Conservation (phyloP, 1,140 invertebrate genomes). For the Fopius arisanus region DNA sequence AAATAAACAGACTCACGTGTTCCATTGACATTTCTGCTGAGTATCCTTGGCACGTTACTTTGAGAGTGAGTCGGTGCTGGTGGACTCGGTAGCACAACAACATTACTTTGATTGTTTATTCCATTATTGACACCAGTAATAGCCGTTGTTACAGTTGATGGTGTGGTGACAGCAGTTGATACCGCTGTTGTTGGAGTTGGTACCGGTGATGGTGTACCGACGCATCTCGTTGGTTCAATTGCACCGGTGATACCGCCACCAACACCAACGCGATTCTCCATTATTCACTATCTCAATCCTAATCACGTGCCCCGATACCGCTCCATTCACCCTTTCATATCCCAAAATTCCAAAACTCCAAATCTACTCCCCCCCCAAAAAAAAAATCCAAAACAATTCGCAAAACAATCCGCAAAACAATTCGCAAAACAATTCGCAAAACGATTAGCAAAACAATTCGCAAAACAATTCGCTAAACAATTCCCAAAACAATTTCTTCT, state of each 20-base stretch:
- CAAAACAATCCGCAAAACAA: no score
- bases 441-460: no score
- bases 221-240: slow-evolving; percentile 43
- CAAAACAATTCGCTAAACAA: no score
- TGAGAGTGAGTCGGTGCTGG: slow-evolving; percentile 40
- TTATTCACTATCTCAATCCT: slow-evolving; percentile 29
- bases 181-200: slow-evolving; percentile 5
- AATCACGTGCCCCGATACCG: slow-evolving; percentile 27
- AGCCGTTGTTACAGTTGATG: background rate
- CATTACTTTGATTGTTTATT: slow-evolving; percentile 34
- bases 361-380: no score
- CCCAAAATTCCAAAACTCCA: background rate
- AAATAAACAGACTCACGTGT: slow-evolving; percentile 57
- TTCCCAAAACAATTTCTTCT: no score
- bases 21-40: slow-evolving; percentile 65
- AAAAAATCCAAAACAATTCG: no score
- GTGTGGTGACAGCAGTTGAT: background rate
- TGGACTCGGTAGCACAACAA: slow-evolving; percentile 44
- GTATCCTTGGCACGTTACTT: slow-evolving; percentile 55
- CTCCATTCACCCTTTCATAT: slow-evolving; percentile 31
- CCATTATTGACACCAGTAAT: background rate
- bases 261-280: slow-evolving; percentile 35
- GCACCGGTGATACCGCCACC: background rate
- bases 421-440: no score
- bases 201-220: slow-evolving; percentile 55